Evolutionary conservation across 1,140 invertebrate genomes (phyloP), one percentile per base, ranked within the genome.

Genomic region (Thalassaphorura encarpata): DNA sequence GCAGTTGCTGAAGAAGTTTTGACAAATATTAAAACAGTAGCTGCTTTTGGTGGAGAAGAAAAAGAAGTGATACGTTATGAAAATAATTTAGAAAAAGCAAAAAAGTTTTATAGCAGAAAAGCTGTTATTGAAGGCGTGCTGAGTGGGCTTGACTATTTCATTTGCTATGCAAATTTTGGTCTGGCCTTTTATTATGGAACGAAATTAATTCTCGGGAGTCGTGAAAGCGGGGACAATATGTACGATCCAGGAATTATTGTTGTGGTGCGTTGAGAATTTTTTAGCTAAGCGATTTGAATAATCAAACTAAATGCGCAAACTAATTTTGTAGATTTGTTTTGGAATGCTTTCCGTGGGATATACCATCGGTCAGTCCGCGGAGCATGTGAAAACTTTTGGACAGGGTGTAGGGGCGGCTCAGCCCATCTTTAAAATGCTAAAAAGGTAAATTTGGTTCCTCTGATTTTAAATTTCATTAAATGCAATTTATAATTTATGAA

Each of bases 321-420:
- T n/a, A n/a, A n/a, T n/a, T n/a, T n/a, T n/a, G n/a, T 15, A 70
- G 69, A 67, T 75, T 6, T 73, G 75, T 57, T 76, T 75, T 68
- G 66, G 69, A 39, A 73, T 78, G 13, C 40, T 80, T 8, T 72
- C 76, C 64, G 77, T 72, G 26, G 74, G 76, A 0, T 77, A 78
- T 66, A 72, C 72, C 45, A 66, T 81, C 16, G 79, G 79, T 31
- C 71, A 77, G 62, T 70, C 78, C 26, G 68, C 70, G 18, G 77
- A 78, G 3, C 73, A 72, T 54, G 43, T 80, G 5, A 70, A 76
- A 45, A 71, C 71, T 15, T 68, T 80, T 54, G 60, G 71, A 16
- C 67, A 68, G 15, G 78, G 76, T 2, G 66, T 71, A 62, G 75
- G 73, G 42, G 72, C 80, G 5, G 80, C 78, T 27, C 71, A 67